phyloP scores from a whole-genome alignment of 2,888 invertebrate species.

The Hipparchia sbordonii region DNA sequence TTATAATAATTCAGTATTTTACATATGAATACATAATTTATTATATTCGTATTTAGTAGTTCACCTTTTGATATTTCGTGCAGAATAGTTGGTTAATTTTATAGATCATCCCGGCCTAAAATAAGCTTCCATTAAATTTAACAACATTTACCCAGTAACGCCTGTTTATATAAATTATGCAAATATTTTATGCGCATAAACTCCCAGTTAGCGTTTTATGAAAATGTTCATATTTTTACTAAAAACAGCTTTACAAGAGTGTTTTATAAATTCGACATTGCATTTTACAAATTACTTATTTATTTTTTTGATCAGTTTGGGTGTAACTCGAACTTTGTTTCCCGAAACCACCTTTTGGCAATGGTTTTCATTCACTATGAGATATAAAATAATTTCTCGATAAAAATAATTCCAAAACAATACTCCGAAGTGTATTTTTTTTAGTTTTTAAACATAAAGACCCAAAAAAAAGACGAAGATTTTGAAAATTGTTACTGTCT shows the following conservation, averaged over 20 bases:
- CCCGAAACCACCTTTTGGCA: no score
- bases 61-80: neutral
- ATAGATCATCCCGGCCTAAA: slow-evolving; percentile 4
- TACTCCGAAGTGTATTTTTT: no score
- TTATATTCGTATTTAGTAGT: neutral
- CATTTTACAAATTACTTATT: no score
- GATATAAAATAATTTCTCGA: no score
- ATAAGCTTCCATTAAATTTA: slow-evolving; percentile 13
- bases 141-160: slow-evolving; percentile 14
- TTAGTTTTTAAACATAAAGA: no score
- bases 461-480: no score
- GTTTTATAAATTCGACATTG: neutral
- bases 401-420: no score
- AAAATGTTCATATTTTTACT: slow-evolving; percentile 16
- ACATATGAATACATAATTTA: no score
- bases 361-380: no score
- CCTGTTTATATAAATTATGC: slow-evolving; percentile 18
- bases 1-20: neutral
- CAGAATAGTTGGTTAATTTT: slow-evolving; percentile 6
- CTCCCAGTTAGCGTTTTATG: slow-evolving; percentile 13
- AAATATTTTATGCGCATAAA: slow-evolving; percentile 19
- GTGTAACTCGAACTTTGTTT: no score
- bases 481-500: no score
- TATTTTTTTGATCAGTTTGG: no score
- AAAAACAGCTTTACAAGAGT: slow-evolving; percentile 2